Percentiles rank a stretch among this genome's conserved stretches.
phyloP scores from a whole-genome alignment of 2,797 vertebrate species.

The Pipistrellus nathusii region DNA sequence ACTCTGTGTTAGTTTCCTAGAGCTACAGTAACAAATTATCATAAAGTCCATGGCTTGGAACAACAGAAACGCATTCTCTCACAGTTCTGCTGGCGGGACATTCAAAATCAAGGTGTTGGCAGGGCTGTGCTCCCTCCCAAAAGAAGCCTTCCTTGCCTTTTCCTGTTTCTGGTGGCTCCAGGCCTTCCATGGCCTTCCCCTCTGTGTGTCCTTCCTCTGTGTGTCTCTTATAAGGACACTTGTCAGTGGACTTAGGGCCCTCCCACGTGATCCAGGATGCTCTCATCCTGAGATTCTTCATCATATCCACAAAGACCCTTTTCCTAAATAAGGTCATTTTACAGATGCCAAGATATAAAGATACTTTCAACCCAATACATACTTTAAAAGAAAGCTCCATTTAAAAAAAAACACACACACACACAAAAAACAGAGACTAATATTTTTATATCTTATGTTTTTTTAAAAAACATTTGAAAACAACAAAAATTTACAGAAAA shows the following conservation, averaged over 20 bases:
- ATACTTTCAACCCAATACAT: conserved; percentile 14
- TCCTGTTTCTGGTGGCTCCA: neutral
- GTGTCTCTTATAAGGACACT: neutral
- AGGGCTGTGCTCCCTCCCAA: neutral
- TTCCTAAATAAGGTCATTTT: neutral
- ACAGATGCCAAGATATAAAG: neutral
- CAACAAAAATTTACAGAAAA: neutral
- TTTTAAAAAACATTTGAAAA: neutral
- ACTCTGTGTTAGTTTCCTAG: neutral
- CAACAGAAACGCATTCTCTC: neutral
- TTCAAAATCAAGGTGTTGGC: neutral
- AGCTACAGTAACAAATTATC: neutral
- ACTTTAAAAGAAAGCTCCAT: neutral
- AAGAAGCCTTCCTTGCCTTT: neutral
- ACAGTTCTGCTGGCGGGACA: neutral
- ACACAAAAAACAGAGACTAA: neutral
- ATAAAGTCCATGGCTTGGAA: neutral
- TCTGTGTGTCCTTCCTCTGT: neutral
- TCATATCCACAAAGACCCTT: neutral
- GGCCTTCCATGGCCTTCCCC: neutral
- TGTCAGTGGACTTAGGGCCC: neutral
- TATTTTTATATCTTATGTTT: neutral
- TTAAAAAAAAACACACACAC: too few species aligned
- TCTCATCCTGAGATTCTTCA: neutral
- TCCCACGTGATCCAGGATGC: neutral